Conservation (phyloP, 2,797 vertebrate species). For the Clarias platycephalus region DNA sequence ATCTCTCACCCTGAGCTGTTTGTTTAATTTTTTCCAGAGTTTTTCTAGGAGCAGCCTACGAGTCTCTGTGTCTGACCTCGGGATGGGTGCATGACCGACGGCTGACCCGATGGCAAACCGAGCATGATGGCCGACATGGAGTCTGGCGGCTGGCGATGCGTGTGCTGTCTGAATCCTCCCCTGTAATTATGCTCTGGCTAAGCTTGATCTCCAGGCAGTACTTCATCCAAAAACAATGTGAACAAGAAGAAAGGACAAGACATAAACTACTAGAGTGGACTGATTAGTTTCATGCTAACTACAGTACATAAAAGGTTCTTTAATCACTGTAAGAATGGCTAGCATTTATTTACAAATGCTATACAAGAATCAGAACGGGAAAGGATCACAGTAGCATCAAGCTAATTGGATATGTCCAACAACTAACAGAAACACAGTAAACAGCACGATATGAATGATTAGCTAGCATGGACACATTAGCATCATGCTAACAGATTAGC, state of each 20-base stretch:
- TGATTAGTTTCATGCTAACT: slow-evolving; percentile 16
- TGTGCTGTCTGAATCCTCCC: slow-evolving; percentile 33
- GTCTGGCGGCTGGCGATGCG: slow-evolving; percentile 23
- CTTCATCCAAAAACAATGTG: slow-evolving; percentile 24
- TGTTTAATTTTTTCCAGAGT: slow-evolving; percentile 4
- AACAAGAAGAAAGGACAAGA: not conserved
- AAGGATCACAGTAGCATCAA: not conserved
- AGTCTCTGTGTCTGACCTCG: slow-evolving; percentile 1
- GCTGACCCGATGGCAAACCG: slow-evolving; percentile 25
- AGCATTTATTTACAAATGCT: not conserved
- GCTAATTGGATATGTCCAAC: not conserved
- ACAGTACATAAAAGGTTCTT: not conserved
- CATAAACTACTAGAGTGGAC: not conserved
- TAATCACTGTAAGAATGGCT: not conserved
- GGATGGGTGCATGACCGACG: slow-evolving; percentile 31
- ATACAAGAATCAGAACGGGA: not conserved
- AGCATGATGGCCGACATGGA: slow-evolving; percentile 28
- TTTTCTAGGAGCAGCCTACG: slow-evolving; percentile 19
- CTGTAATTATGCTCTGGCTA: slow-evolving; percentile 36
- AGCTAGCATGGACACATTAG: not conserved
- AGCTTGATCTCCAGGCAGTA: slow-evolving; percentile 32
- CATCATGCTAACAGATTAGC: not conserved
- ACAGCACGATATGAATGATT: not conserved
- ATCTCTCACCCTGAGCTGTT: not conserved
- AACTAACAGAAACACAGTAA: not conserved